Evolutionary conservation across 2,113 vertebrate species (phyloP).

Genomic region (Prochilodus magdalenae): DNA sequence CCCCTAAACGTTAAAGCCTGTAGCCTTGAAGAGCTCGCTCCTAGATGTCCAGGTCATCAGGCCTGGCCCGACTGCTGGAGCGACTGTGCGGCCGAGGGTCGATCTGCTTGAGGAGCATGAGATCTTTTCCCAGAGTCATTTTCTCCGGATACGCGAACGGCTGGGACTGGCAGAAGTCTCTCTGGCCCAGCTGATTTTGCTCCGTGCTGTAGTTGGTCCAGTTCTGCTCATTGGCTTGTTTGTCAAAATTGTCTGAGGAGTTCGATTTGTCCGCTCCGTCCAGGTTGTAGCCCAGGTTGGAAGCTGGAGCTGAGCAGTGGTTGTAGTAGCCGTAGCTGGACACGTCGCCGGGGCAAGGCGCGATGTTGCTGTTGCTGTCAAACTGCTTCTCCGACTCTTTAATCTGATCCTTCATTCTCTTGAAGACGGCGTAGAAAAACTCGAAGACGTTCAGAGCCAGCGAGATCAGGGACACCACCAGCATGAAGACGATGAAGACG

Average conservation of each 20-base stretch:
- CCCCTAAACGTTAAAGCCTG: neutral
- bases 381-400: constrained; percentile 79
- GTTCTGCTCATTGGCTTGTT: constrained; percentile 89
- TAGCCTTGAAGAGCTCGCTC: neutral
- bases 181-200: constrained; percentile 87
- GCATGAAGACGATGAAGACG: constrained; percentile 90
- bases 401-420: constrained; percentile 84
- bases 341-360: constrained; percentile 77
- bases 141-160: constrained; percentile 83
- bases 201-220: constrained; percentile 91
- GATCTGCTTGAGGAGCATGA: constrained; percentile 81
- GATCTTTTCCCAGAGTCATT: constrained; percentile 77
- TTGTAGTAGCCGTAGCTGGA: constrained; percentile 87
- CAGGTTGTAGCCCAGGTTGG: constrained; percentile 87
- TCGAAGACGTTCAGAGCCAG: constrained; percentile 85
- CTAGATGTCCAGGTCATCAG: constrained; percentile 88
- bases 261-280: constrained; percentile 84
- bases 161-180: constrained; percentile 82
- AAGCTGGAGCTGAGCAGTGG: constrained; percentile 83
- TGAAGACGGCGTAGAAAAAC: constrained; percentile 86
- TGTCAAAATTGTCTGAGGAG: constrained; percentile 88
- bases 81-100: constrained; percentile 85
- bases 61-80: constrained; percentile 85
- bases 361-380: constrained; percentile 65
- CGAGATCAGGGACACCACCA: constrained; percentile 87